These are phyloP conservation scores for Amphimedon queenslandica DNA, from an alignment of 37 sponge, comb jelly and placozoan genomes.

Conservation along the genomic window DNA sequence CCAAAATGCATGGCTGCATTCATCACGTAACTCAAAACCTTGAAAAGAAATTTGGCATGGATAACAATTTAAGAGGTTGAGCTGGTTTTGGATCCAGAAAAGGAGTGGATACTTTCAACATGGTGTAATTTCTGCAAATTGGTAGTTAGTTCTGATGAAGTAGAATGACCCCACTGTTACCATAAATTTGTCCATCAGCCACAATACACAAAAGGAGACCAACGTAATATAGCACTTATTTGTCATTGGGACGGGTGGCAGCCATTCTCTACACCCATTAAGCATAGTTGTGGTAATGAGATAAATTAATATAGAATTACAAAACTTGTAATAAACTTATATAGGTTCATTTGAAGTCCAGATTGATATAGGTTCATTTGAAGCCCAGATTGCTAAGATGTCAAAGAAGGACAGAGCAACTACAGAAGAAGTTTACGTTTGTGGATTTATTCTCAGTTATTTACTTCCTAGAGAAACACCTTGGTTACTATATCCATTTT, in stretches of 20 bases:
- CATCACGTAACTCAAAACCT: neutral
- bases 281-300: constrained; percentile 25
- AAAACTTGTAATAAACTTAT: too few species aligned
- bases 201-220: constrained; percentile 26
- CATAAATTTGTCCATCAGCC: neutral
- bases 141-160: too few species aligned
- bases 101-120: neutral
- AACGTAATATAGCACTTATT: constrained; percentile 29
- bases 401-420: neutral
- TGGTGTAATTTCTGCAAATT: too few species aligned
- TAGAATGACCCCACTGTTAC: constrained; percentile 13
- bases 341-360: too few species aligned
- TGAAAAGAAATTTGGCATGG: constrained; percentile 30
- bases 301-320: neutral
- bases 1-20: constrained; percentile 14
- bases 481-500: constrained; percentile 14
- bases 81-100: constrained; percentile 28
- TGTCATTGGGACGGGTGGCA: constrained; percentile 42
- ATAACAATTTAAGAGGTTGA: constrained; percentile 7
- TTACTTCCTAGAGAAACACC: constrained; percentile 11
- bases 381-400: constrained; percentile 10
- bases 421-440: constrained; percentile 13
- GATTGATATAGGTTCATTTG: constrained; percentile 1
- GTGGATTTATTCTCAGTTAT: constrained; percentile 23
- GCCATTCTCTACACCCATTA: constrained; percentile 14